Evolutionary conservation across 1,140 invertebrate genomes (phyloP).

Genomic region (Lasioglossum albipes): DNA sequence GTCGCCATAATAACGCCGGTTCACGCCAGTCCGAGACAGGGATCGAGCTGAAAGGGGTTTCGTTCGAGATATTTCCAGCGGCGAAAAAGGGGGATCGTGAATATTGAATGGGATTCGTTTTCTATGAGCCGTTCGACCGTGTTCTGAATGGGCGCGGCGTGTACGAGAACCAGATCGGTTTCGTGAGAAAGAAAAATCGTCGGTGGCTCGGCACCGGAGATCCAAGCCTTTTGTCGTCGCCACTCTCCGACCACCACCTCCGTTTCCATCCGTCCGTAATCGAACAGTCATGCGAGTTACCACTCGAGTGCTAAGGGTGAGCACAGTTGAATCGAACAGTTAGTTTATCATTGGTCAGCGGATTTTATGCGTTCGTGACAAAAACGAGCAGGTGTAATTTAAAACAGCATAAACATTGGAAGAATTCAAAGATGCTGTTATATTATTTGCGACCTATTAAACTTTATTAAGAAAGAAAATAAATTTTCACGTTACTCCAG

Average conservation of each 20-base stretch:
- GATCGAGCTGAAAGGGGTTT: constrained; percentile 41
- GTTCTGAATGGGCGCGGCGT: constrained; percentile 41
- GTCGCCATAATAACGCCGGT: constrained; percentile 17
- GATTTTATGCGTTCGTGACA: too few species aligned
- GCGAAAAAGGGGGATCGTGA: constrained; percentile 52
- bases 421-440: too few species aligned
- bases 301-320: too few species aligned
- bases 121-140: constrained; percentile 37
- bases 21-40: not conserved
- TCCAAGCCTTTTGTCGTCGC: not conserved
- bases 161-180: constrained; percentile 42
- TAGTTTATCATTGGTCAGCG: too few species aligned
- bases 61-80: constrained; percentile 30
- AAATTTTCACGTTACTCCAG: too few species aligned
- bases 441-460: too few species aligned
- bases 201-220: constrained; percentile 2
- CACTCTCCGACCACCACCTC: not conserved
- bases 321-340: too few species aligned
- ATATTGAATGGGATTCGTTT: constrained; percentile 64
- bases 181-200: constrained; percentile 59
- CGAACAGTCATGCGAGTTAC: not conserved
- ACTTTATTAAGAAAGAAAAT: too few species aligned
- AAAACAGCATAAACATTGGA: too few species aligned
- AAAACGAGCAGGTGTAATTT: too few species aligned
- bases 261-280: not conserved